A percentile compares a stretch with the other conserved stretches of the same genome.
Conservation (phyloP, 2,113 vertebrate species). For the Dascyllus trimaculatus region DNA sequence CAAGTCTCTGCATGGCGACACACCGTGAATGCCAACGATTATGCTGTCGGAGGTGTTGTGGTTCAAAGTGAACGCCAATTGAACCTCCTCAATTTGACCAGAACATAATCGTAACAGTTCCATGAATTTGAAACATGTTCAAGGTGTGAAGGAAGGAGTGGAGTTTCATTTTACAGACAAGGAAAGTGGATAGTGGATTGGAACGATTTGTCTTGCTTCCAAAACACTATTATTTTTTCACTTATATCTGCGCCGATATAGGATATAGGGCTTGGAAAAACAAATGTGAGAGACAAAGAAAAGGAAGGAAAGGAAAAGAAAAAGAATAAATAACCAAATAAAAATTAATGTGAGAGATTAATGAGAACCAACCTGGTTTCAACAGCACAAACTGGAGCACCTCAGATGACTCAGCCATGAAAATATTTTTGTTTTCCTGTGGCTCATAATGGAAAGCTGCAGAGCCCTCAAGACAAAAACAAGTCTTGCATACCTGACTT, state of each 20-base stretch:
- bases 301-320: background rate
- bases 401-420: conserved; percentile 59
- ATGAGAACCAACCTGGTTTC: conserved; percentile 22
- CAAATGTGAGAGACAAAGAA: background rate
- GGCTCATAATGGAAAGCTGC: conserved; percentile 56
- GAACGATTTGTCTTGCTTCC: conserved; percentile 3
- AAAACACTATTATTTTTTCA: background rate
- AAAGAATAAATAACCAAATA: background rate
- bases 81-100: conserved; percentile 31
- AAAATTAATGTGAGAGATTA: conserved; percentile 3
- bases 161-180: conserved; percentile 26
- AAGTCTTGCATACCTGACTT: conserved; percentile 63
- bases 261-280: background rate
- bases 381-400: conserved; percentile 15
- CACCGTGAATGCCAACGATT: conserved; percentile 39
- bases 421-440: conserved; percentile 69
- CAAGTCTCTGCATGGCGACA: background rate
- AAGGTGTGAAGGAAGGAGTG: conserved; percentile 5
- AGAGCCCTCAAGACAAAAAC: conserved; percentile 40
- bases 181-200: background rate
- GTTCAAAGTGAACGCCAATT: conserved; percentile 32
- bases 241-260: background rate
- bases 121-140: conserved; percentile 48
- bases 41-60: conserved; percentile 12
- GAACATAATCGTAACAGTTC: conserved; percentile 26